Evolutionary conservation across 2,797 vertebrate species (phyloP).

Genomic region (Squalus acanthias): DNA sequence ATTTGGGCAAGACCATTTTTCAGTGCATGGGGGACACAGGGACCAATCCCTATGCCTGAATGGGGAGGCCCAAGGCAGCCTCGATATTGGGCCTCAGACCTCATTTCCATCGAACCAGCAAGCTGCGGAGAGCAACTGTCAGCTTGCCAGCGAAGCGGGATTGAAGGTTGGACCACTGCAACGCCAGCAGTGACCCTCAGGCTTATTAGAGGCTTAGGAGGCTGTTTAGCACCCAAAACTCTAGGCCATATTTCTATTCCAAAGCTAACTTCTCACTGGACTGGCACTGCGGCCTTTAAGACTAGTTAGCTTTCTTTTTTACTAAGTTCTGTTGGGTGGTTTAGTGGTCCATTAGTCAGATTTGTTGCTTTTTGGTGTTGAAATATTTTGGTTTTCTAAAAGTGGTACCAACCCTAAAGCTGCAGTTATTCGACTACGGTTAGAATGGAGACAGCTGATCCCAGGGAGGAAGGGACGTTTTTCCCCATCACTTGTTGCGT

Average conservation of each 20-base stretch:
- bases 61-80: neutral
- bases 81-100: too few species aligned
- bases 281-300: neutral
- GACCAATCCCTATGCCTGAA: neutral
- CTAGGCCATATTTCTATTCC: neutral
- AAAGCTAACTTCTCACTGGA: neutral
- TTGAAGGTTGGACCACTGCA: neutral
- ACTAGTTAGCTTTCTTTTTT: neutral
- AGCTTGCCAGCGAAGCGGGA: neutral
- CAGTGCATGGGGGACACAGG: neutral
- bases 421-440: neutral
- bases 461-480: neutral
- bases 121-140: neutral
- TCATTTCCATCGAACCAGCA: too few species aligned
- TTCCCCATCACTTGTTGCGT: slow-evolving; percentile 4
- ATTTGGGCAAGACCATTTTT: neutral
- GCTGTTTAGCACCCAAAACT: neutral
- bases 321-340: neutral
- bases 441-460: slow-evolving; percentile 1
- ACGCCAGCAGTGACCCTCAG: neutral
- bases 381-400: slow-evolving; percentile 1
- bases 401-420: neutral
- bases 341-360: neutral
- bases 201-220: neutral
- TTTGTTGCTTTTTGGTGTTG: neutral